Evolutionary conservation across 2,797 vertebrate genomes (phyloP).

Genomic region (Bucorvus abyssinicus): DNA sequence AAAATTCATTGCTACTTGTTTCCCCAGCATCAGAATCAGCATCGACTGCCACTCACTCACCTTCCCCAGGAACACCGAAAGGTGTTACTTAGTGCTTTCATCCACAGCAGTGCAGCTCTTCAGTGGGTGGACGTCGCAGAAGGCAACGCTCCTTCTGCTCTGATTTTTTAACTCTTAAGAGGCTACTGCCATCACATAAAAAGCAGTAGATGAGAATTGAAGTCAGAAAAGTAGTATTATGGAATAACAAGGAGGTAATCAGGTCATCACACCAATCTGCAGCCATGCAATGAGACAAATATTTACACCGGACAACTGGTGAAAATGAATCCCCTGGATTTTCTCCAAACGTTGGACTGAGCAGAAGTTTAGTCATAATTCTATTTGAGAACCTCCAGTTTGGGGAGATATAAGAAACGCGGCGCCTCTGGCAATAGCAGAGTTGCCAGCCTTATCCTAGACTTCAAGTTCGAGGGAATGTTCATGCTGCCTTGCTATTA

Average conservation of each 20-base stretch:
- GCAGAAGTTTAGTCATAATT: neutral
- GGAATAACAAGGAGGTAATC: neutral
- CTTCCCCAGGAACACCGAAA: neutral
- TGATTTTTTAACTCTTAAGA: neutral
- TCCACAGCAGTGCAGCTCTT: neutral
- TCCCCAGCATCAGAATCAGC: neutral
- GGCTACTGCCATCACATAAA: neutral
- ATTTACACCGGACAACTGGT: neutral
- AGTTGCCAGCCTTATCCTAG: neutral
- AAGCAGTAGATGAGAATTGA: neutral
- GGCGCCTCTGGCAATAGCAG: neutral
- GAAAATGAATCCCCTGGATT: neutral
- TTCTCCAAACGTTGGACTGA: neutral
- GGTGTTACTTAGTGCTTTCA: neutral
- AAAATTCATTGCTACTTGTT: neutral
- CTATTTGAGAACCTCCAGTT: neutral
- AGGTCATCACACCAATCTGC: neutral
- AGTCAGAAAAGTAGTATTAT: neutral
- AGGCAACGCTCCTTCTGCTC: neutral
- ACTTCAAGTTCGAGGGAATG: neutral
- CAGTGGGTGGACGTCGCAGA: neutral
- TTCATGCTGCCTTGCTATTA: neutral
- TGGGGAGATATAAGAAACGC: neutral
- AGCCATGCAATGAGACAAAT: neutral
- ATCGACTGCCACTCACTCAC: neutral